Evolutionary conservation across 2,113 vertebrate species (phyloP).

Genomic region (Muscicapa adusta): DNA sequence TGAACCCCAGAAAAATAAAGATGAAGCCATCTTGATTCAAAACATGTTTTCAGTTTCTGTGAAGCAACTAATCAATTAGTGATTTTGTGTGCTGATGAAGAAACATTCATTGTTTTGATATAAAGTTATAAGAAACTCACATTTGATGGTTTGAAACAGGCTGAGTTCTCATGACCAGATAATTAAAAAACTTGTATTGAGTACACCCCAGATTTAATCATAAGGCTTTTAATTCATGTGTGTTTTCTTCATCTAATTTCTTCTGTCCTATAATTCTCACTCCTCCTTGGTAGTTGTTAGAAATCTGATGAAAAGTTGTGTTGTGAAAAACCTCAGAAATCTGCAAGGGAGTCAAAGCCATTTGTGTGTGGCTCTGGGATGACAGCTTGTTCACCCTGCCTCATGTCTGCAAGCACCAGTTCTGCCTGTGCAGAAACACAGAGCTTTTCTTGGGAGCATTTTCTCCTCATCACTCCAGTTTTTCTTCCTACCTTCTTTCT

Average conservation of each 20-base stretch:
- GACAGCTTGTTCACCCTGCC: not conserved
- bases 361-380: fast-evolving
- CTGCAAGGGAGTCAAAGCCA: not conserved
- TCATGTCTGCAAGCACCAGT: not conserved
- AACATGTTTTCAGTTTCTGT: not conserved
- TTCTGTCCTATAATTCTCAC: not conserved
- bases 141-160: not conserved
- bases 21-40: not conserved
- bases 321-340: not conserved
- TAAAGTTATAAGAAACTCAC: not conserved
- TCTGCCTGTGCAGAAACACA: not conserved
- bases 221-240: not conserved
- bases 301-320: not conserved
- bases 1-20: not conserved
- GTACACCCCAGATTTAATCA: not conserved
- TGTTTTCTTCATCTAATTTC: not conserved
- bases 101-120: not conserved
- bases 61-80: not conserved
- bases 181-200: not conserved
- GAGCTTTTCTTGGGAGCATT: not conserved
- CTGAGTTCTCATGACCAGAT: not conserved
- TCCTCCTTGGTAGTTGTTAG: not conserved
- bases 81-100: not conserved
- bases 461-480: not conserved
- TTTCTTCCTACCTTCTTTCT: not conserved